A percentile compares a stretch with the other conserved stretches of the same genome.
Conservation (phyloP, 1,140 invertebrate genomes). For the Ips typographus region DNA sequence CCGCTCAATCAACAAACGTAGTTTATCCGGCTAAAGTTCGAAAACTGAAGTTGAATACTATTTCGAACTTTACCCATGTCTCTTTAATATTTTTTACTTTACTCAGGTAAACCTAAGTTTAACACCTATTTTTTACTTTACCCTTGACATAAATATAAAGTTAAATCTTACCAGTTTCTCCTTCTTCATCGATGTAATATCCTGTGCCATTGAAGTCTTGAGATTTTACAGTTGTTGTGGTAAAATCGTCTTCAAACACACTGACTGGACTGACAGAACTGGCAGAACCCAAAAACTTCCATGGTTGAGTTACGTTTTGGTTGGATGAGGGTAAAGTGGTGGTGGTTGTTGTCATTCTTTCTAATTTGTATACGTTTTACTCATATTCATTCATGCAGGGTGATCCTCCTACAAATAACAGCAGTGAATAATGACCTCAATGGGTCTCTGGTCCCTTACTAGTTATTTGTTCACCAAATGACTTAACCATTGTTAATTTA, state of each 20-base stretch:
- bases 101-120: background rate
- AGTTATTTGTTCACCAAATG: too few relatives aligned
- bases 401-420: too few relatives aligned
- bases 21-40: too few relatives aligned
- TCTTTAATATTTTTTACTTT: too few relatives aligned
- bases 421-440: too few relatives aligned
- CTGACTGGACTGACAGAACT: constrained; percentile 29
- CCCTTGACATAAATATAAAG: background rate
- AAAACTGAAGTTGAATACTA: too few relatives aligned
- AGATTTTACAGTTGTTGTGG: background rate
- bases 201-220: constrained; percentile 44
- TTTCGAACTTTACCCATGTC: too few relatives aligned
- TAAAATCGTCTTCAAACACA: background rate
- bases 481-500: too few relatives aligned
- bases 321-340: background rate
- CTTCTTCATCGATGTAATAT: constrained; percentile 49
- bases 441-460: too few relatives aligned
- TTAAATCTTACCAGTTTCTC: constrained; percentile 42
- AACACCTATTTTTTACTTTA: background rate
- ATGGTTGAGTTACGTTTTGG: constrained; percentile 5
- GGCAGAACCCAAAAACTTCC: constrained; percentile 31
- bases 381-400: too few relatives aligned
- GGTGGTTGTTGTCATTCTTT: background rate
- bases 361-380: too few relatives aligned
- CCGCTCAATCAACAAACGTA: too few relatives aligned